Conservation (phyloP, 2,113 vertebrate genomes). For the Tautogolabrus adspersus region DNA sequence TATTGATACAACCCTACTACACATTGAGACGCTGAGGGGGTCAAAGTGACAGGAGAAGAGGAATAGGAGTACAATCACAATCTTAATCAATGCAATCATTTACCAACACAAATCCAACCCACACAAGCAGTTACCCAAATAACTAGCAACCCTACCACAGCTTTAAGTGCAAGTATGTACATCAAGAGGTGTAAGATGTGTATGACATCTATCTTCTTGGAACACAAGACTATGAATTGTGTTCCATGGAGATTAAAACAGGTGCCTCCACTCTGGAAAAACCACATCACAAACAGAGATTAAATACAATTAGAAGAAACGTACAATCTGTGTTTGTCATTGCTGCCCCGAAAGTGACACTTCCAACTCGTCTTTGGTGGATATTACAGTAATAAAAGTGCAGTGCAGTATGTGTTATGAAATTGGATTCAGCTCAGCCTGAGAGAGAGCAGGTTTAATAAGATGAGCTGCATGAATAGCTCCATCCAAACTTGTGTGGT, state of each 20-base stretch:
- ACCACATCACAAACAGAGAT: slow-evolving; percentile 19
- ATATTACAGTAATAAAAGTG: slow-evolving; percentile 63
- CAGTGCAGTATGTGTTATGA: slow-evolving; percentile 67
- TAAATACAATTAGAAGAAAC: slow-evolving; percentile 16
- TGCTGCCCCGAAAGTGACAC: slow-evolving; percentile 34
- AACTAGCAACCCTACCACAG: background rate
- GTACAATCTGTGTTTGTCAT: slow-evolving; percentile 37
- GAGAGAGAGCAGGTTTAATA: slow-evolving; percentile 69
- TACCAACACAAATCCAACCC: slow-evolving; percentile 5
- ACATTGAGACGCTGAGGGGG: background rate
- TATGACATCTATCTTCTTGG: background rate
- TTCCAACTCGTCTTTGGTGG: slow-evolving; percentile 36
- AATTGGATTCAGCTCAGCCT: slow-evolving; percentile 64
- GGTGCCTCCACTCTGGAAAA: slow-evolving; percentile 8
- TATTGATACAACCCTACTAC: no score
- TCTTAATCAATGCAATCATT: slow-evolving; percentile 38
- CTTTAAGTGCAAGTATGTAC: background rate
- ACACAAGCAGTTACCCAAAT: background rate
- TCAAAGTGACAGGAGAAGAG: background rate
- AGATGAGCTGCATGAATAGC: slow-evolving; percentile 74
- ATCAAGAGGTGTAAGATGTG: background rate
- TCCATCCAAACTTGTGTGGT: slow-evolving; percentile 67
- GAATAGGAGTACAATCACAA: slow-evolving; percentile 11
- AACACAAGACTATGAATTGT: slow-evolving; percentile 1
- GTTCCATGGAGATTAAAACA: slow-evolving; percentile 25